These are phyloP conservation scores for Subacronicta megacephala DNA, from an alignment of 2,888 invertebrate species.

Conservation along the genomic window DNA sequence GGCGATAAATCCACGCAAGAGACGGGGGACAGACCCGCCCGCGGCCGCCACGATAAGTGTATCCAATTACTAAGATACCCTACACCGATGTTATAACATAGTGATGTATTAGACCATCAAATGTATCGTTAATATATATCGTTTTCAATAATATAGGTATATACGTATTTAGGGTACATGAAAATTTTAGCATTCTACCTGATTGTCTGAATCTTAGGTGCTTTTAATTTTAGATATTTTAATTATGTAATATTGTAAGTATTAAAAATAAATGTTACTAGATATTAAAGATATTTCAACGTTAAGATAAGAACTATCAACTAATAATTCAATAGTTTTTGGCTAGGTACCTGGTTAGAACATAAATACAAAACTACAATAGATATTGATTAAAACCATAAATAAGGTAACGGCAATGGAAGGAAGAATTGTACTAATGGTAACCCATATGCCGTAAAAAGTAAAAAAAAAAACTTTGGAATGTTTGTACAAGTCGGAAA, in stretches of 20 bases:
- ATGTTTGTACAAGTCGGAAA: constrained; percentile 36
- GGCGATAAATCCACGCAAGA: constrained; percentile 77
- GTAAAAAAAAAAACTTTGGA: constrained; percentile 44
- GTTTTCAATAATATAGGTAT: constrained; percentile 18
- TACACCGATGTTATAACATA: constrained; percentile 72
- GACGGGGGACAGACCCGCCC: constrained; percentile 80
- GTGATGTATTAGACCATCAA: constrained; percentile 68
- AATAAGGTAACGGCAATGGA: too few relatives aligned
- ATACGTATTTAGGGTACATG: not conserved
- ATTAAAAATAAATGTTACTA: too few relatives aligned
- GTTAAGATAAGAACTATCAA: too few relatives aligned
- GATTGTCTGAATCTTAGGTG: too few relatives aligned
- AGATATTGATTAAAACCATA: too few relatives aligned
- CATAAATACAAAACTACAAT: too few relatives aligned
- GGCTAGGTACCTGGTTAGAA: too few relatives aligned
- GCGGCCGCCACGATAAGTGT: constrained; percentile 83
- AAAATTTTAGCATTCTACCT: too few relatives aligned
- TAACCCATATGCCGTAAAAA: constrained; percentile 10
- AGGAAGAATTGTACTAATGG: too few relatives aligned
- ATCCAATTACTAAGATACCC: constrained; percentile 84
- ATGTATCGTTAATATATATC: constrained; percentile 55
- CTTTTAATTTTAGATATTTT: too few relatives aligned
- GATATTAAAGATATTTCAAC: too few relatives aligned
- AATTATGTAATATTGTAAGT: too few relatives aligned
- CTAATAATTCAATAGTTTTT: not conserved